phyloP scores from a whole-genome alignment of 2,888 invertebrate species.

The Lucinisca nassula region DNA sequence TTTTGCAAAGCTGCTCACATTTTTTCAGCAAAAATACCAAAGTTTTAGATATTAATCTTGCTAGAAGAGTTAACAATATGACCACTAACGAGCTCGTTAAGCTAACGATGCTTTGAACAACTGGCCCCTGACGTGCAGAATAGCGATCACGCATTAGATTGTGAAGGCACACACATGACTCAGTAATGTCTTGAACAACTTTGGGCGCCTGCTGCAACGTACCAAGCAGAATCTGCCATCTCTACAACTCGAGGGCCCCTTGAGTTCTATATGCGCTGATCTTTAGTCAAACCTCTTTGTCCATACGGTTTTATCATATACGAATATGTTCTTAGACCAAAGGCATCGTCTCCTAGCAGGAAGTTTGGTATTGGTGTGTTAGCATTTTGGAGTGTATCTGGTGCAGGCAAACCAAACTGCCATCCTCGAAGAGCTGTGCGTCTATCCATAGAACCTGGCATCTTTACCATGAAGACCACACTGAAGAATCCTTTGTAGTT shows the following conservation, averaged over 20 bases:
- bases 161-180: conserved; percentile 52
- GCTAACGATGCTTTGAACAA: too few relatives aligned
- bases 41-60: too few relatives aligned
- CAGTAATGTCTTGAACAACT: conserved; percentile 22
- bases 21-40: too few relatives aligned
- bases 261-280: conserved; percentile 72
- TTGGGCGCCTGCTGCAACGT: conserved; percentile 40
- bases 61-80: too few relatives aligned
- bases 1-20: too few relatives aligned
- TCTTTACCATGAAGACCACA: too few relatives aligned
- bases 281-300: conserved; percentile 47
- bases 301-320: conserved; percentile 74
- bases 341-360: conserved; percentile 70
- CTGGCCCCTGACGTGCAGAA: neutral
- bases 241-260: conserved; percentile 64
- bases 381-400: conserved; percentile 13
- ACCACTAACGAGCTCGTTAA: too few relatives aligned
- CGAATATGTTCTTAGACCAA: conserved; percentile 69
- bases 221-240: conserved; percentile 23
- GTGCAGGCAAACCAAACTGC: conserved; percentile 22
- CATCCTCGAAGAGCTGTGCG: neutral
- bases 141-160: conserved; percentile 58
- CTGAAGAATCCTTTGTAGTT: too few relatives aligned
- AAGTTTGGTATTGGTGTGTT: neutral
- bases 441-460: neutral